Evolutionary conservation across 2,888 invertebrate species (phyloP), one percentile per base, ranked within the genome.

Genomic region (Tachystola acroxantha): DNA sequence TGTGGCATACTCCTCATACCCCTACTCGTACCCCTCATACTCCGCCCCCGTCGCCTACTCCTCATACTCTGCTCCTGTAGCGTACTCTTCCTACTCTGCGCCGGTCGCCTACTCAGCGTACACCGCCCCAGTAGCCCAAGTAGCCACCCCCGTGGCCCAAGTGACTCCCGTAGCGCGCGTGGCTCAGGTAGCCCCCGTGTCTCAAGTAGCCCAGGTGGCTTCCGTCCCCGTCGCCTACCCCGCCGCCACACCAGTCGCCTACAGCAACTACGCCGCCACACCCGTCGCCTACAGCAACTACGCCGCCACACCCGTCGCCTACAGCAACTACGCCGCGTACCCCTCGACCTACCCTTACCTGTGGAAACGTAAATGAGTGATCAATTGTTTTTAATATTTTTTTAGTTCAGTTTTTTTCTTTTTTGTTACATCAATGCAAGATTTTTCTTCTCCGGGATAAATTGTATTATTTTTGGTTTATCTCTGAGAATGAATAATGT

Each of bases 81-180:
- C 42, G 10, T 44, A 39, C 36, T 24, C 42, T 2, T 28, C 29
- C 3, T 30, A 35, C 28, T 12, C 28, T 10, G 20, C 28, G 3
- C 33, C 20, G 11, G 32, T 38, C 2, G 35, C 33, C 10, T 34
- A 36, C 37, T 22, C 30, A 4, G 33, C 44, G 24, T 39, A 39
- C 3, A 37, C 39, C 7, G 37, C 43, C 36, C 37, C 39, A 11
- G 39, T 44, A 6, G 34, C 41, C 25, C 35, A 39, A n/a, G 53
- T 51, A 1, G 55, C 20, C 7, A 37, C 34, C 27, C 33, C 36
- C 11, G 35, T 31, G n/a, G 24, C 43, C n/a, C 39, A 50, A 24
- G 34, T 48, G 7, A 42, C 57, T 4, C 57, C 55, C 5, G 42
- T 32, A 2, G 36, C 57, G 4, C 55, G 52, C 5, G 42, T 29